Evolutionary conservation across 2,113 vertebrate genomes (phyloP).

Genomic region (Passer montanus): DNA sequence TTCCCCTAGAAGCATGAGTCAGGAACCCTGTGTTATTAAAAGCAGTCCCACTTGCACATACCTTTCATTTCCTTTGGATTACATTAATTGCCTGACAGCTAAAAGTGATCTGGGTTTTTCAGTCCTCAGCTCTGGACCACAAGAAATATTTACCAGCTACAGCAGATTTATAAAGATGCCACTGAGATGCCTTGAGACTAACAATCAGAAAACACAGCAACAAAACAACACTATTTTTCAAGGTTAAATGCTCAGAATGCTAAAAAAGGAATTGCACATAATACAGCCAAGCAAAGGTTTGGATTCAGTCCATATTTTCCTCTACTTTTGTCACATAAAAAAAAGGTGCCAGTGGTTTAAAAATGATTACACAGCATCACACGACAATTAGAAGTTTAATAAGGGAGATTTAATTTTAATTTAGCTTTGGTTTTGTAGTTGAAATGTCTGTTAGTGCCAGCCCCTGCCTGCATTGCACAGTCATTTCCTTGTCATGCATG

Average conservation of each 20-base stretch:
- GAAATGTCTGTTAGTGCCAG: neutral
- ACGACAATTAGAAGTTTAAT: conserved; percentile 67
- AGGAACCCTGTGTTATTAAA: conserved; percentile 73
- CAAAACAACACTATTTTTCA: conserved; percentile 77
- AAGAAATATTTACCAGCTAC: conserved; percentile 76
- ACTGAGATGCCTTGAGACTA: conserved; percentile 76
- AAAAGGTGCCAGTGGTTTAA: conserved; percentile 18
- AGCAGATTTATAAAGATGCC: conserved; percentile 79
- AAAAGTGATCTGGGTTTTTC: conserved; percentile 72
- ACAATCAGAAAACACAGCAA: conserved; percentile 73
- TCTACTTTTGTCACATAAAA: conserved; percentile 29
- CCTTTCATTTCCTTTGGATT: conserved; percentile 79
- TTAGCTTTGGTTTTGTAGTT: conserved; percentile 39
- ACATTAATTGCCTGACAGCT: conserved; percentile 80
- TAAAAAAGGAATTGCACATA: conserved; percentile 71
- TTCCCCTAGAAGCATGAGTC: conserved; percentile 56
- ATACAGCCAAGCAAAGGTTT: conserved; percentile 62
- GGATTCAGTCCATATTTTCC: conserved; percentile 18
- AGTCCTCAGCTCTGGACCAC: conserved; percentile 56
- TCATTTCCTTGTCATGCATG: neutral
- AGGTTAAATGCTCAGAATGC: conserved; percentile 78
- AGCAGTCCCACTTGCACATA: conserved; percentile 65
- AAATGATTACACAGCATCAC: conserved; percentile 45
- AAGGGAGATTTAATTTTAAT: conserved; percentile 70
- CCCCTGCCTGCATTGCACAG: neutral